Conservation (phyloP, 2,888 invertebrate species). For the Prionchulus punctatus region DNA sequence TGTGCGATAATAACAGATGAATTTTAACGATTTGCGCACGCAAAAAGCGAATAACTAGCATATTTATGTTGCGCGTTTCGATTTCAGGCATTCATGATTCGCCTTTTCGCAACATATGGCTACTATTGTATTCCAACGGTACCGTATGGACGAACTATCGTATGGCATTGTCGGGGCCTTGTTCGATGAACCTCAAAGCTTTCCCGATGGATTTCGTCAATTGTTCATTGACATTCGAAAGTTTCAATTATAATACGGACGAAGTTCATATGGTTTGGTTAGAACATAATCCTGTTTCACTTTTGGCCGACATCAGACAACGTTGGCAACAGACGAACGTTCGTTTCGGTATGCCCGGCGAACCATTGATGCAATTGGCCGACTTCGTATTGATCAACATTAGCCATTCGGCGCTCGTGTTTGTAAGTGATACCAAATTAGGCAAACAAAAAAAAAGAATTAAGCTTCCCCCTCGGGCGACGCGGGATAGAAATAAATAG, state of each 20-base stretch:
- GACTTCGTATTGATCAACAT: conserved; percentile 24
- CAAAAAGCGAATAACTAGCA: not conserved
- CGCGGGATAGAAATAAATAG: no score
- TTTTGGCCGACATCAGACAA: not conserved
- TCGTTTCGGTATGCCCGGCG: not conserved
- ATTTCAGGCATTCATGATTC: conserved; percentile 22
- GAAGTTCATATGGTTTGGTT: conserved; percentile 1
- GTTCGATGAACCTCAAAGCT: not conserved
- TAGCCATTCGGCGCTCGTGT: conserved; percentile 15
- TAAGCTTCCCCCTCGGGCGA: no score
- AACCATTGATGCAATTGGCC: conserved; percentile 18
- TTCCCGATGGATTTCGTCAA: not conserved
- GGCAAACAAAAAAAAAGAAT: not conserved
- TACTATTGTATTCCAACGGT: conserved; percentile 30
- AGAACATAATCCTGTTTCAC: not conserved
- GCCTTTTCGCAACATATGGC: conserved; percentile 29
- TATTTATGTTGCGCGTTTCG: no score
- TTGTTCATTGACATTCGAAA: conserved; percentile 2
- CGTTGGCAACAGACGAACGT: not conserved
- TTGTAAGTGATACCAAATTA: conserved; percentile 8
- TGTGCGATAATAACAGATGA: no score
- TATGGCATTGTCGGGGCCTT: conserved; percentile 6
- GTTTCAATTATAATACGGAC: conserved; percentile 1
- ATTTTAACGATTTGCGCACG: no score
- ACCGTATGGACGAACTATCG: conserved; percentile 14